phyloP scores from a whole-genome alignment of 2,113 vertebrate genomes.

The Dromaius novaehollandiae region DNA sequence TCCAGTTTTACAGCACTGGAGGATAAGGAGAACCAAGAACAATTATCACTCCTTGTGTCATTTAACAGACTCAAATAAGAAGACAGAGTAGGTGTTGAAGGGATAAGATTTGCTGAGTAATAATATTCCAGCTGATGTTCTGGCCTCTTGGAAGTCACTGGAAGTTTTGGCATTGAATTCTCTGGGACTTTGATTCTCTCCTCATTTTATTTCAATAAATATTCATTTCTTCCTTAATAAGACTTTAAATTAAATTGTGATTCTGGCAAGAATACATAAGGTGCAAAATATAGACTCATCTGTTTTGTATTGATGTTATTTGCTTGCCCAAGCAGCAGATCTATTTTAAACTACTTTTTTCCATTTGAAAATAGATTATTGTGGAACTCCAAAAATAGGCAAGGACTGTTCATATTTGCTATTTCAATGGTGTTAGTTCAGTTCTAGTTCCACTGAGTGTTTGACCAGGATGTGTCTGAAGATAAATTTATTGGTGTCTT shows the following conservation, averaged over 20 bases:
- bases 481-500: not conserved
- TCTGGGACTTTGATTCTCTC: not conserved
- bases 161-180: not conserved
- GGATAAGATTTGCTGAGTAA: not conserved
- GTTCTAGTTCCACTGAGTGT: not conserved
- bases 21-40: not conserved
- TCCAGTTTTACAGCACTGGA: not conserved
- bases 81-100: not conserved
- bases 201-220: constrained; percentile 19
- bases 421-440: not conserved
- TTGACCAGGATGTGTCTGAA: not conserved
- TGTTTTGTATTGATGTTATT: constrained; percentile 30
- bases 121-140: not conserved
- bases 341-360: constrained; percentile 53
- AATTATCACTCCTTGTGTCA: not conserved
- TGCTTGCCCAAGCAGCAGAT: constrained; percentile 43
- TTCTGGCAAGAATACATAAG: not conserved
- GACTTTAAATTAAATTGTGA: constrained; percentile 24
- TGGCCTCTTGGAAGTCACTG: not conserved
- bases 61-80: not conserved
- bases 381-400: constrained; percentile 14
- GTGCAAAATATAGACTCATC: constrained; percentile 29
- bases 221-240: not conserved
- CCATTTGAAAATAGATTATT: constrained; percentile 36
- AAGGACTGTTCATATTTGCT: constrained; percentile 23